These are phyloP conservation scores for Hippoglossus stenolepis DNA, from an alignment of 2,113 vertebrate species.

Conservation along the genomic window DNA sequence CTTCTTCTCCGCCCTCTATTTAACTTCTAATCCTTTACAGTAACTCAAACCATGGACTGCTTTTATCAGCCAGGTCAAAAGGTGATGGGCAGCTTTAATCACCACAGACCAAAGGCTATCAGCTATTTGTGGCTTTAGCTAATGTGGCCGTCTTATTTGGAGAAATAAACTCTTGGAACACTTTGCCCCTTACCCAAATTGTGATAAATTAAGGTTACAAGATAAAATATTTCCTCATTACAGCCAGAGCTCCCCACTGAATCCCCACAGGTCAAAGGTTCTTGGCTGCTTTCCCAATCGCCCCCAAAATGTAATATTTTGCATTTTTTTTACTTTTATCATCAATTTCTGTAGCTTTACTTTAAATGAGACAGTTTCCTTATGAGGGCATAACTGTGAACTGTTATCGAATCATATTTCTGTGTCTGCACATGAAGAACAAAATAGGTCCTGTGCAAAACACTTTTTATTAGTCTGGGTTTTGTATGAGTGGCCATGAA, in stretches of 20 bases:
- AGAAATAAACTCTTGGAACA: conserved; percentile 28
- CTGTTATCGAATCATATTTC: neutral
- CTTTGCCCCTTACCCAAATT: conserved; percentile 21
- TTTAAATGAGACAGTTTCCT: neutral
- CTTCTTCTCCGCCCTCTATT: neutral
- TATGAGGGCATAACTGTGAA: neutral
- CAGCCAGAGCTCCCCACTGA: conserved; percentile 9
- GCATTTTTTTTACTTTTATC: neutral
- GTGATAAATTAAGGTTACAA: conserved; percentile 2
- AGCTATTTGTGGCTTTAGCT: conserved; percentile 28
- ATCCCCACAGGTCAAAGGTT: conserved; percentile 19
- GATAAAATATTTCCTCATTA: conserved; percentile 5
- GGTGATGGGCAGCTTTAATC: conserved; percentile 58
- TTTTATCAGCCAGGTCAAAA: conserved; percentile 52
- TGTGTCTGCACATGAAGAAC: neutral
- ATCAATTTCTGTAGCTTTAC: neutral
- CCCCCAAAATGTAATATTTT: neutral
- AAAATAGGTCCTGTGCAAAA: neutral
- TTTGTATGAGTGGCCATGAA: neutral
- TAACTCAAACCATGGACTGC: conserved; percentile 18
- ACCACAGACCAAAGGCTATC: conserved; percentile 38
- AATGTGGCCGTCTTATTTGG: conserved; percentile 39
- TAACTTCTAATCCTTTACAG: conserved; percentile 3
- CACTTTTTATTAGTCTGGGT: neutral
- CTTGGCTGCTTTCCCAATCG: conserved; percentile 7